Conservation (phyloP, 2,113 vertebrate genomes). For the Coptodon bakossiorum region DNA sequence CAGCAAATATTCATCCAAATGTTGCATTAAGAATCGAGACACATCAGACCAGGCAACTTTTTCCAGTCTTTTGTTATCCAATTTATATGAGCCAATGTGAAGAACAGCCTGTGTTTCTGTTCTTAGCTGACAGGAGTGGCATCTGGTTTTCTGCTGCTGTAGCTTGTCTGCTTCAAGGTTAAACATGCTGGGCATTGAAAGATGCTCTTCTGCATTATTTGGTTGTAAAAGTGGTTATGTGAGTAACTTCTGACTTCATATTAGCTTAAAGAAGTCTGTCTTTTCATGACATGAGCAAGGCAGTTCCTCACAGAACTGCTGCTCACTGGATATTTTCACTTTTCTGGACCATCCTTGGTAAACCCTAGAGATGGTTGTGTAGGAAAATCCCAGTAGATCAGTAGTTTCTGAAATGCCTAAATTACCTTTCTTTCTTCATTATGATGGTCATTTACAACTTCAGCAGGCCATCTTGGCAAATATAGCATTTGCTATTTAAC, state of each 20-base stretch:
- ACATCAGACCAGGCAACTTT: not conserved
- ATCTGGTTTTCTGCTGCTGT: not conserved
- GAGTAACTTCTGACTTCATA: not conserved
- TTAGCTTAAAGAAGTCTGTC: not conserved
- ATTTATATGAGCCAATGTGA: not conserved
- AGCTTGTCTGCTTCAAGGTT: not conserved
- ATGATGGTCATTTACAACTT: not conserved
- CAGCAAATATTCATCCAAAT: not conserved
- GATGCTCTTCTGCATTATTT: not conserved
- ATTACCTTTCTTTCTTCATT: not conserved
- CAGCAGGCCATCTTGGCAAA: not conserved
- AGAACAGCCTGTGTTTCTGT: rapidly evolving
- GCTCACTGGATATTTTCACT: not conserved
- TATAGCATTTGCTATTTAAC: not conserved
- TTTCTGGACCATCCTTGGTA: not conserved
- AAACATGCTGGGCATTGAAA: not conserved
- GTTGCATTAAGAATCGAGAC: not conserved
- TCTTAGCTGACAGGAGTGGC: not conserved
- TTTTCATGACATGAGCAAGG: not conserved
- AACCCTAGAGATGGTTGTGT: not conserved
- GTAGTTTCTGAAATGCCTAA: not conserved
- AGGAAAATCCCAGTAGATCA: not conserved
- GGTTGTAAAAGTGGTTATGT: not conserved
- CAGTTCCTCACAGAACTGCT: not conserved
- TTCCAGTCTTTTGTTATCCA: not conserved